Conservation (phyloP, 2,888 invertebrate species). For the Acleris sparsana region DNA sequence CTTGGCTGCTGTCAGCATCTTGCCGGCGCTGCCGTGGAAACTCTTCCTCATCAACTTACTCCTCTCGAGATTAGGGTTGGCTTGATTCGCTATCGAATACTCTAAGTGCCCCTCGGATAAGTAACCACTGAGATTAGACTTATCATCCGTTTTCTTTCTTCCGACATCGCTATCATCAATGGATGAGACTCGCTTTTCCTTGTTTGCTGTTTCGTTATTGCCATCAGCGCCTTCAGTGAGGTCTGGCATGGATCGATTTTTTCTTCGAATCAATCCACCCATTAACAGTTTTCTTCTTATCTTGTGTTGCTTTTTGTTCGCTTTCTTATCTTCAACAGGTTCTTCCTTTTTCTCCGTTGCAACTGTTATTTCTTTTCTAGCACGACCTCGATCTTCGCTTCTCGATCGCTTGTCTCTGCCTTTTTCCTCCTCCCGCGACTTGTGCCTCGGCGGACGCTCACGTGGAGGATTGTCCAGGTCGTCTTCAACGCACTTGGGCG, state of each 20-base stretch:
- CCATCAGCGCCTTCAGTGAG: slow-evolving; percentile 90
- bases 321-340: slow-evolving; percentile 86
- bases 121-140: slow-evolving; percentile 88
- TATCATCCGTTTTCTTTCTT: slow-evolving; percentile 84
- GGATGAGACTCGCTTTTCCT: slow-evolving; percentile 77
- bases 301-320: slow-evolving; percentile 95
- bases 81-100: slow-evolving; percentile 85
- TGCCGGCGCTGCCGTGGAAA: slow-evolving; percentile 92
- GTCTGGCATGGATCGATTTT: slow-evolving; percentile 96
- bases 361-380: slow-evolving; percentile 88
- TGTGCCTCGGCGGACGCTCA: slow-evolving; percentile 88
- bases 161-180: slow-evolving; percentile 92
- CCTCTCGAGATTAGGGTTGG: slow-evolving; percentile 92
- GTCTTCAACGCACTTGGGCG: slow-evolving; percentile 88
- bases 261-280: slow-evolving; percentile 94
- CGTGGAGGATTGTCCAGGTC: slow-evolving; percentile 88
- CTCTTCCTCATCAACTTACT: slow-evolving; percentile 95
- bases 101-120: slow-evolving; percentile 94
- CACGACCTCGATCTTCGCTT: slow-evolving; percentile 93
- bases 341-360: slow-evolving; percentile 86
- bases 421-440: slow-evolving; percentile 88
- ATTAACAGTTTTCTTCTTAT: slow-evolving; percentile 93
- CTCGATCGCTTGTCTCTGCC: slow-evolving; percentile 90
- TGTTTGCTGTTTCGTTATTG: slow-evolving; percentile 66
- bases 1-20: slow-evolving; percentile 91